Evolutionary conservation across 1,140 invertebrate species (phyloP).

Genomic region (Physella acuta): DNA sequence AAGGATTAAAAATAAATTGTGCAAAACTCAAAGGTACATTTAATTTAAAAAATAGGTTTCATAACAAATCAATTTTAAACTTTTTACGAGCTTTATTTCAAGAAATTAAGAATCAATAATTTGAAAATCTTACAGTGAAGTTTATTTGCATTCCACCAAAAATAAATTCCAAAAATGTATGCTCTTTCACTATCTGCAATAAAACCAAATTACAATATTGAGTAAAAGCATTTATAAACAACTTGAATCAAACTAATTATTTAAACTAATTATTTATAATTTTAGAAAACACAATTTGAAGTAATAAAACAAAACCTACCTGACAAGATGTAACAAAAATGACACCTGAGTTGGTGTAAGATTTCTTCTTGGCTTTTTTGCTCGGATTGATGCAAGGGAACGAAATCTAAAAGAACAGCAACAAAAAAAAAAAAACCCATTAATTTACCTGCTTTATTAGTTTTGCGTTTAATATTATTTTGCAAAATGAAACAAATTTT

Average conservation of each 20-base stretch:
- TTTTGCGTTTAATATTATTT: background rate
- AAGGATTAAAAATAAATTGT: too few species aligned
- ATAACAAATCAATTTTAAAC: too few species aligned
- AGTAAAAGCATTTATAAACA: background rate
- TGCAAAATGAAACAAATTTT: background rate
- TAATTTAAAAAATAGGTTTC: too few species aligned
- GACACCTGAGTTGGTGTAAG: slow-evolving; percentile 62
- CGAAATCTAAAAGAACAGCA: slow-evolving; percentile 32
- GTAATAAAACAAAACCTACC: slow-evolving; percentile 28
- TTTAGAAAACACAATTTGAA: background rate
- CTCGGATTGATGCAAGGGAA: slow-evolving; percentile 60
- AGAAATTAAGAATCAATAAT: background rate
- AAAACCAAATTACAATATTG: background rate
- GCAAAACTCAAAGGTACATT: too few species aligned
- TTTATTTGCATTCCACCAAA: slow-evolving; percentile 58
- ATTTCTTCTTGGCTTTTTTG: slow-evolving; percentile 62
- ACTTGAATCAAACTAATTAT: background rate
- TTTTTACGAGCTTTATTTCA: too few species aligned
- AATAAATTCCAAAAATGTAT: slow-evolving; percentile 56
- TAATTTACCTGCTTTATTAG: background rate
- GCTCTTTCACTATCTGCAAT: slow-evolving; percentile 42
- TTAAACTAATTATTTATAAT: background rate
- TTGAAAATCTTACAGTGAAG: slow-evolving; percentile 44
- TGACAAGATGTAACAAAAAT: slow-evolving; percentile 43
- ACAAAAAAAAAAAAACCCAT: too few species aligned